Base-by-base conservation (phyloP, 2,888 invertebrate genomes). In the Eudasyphora cyanicolor region DNA sequence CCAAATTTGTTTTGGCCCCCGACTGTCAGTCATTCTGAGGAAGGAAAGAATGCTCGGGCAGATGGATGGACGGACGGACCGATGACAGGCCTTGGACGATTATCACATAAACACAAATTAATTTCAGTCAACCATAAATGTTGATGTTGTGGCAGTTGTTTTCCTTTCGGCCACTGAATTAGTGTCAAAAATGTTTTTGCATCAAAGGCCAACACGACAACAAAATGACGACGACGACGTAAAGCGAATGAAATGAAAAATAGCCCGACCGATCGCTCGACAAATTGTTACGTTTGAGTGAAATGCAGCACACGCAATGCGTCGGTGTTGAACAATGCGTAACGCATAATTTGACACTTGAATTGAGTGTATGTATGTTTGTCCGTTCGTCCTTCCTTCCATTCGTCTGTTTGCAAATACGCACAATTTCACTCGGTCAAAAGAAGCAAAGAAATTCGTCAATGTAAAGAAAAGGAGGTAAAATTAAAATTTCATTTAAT, bases 341-440 rank as follows among this genome's bases (percentile, higher is more conserved):
- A 84, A 84, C 84, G 76, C 84, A 76, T 73, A 76, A 78, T 84
- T 81, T 79, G 71, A 73, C 81, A 77, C 74, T 76, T 79, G 10
- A 45, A 69, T 4, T 64, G 62, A 67, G 7, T n/a, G n/a, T n/a
- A n/a, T n/a, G 17, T 12, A 17, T 14, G 14, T 2, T 8, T 10
- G 32, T 21, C 54, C 5, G 32, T n/a, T n/a, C 38, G 38, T 14
- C 38, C 38, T 8, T 14, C 38, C 4, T 32, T 8, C 38, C 38
- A 38, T 10, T n/a, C n/a, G n/a, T n/a, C n/a, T n/a, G n/a, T n/a
- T n/a, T n/a, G n/a, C n/a, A n/a, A n/a, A n/a, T n/a, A n/a, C n/a
- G n/a, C n/a, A n/a, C n/a, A n/a, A n/a, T 60, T 60, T 60, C 8
- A 60, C 29, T 29, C 7, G 29, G 7, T n/a, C 19, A n/a, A n/a